Conservation (phyloP, 1,140 invertebrate genomes). For the Leptinotarsa lineolata region DNA sequence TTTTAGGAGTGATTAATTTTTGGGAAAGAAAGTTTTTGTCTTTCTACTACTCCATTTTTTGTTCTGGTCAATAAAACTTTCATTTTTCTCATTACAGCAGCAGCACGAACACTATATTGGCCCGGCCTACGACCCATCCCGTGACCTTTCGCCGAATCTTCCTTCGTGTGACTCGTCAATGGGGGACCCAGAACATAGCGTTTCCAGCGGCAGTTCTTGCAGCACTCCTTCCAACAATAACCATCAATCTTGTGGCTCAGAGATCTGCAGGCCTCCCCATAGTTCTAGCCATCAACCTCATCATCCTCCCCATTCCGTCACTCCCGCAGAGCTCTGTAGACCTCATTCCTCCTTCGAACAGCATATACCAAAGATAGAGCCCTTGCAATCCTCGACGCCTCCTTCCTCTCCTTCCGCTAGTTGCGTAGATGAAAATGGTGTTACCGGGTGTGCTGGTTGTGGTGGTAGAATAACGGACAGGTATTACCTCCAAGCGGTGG, state of each 20-base stretch:
- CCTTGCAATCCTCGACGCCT: slow-evolving; percentile 55
- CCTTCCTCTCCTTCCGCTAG: slow-evolving; percentile 55
- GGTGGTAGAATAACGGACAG: slow-evolving; percentile 81
- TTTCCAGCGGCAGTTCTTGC: slow-evolving; percentile 58
- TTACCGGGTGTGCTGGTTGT: slow-evolving; percentile 81
- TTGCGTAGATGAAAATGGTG: slow-evolving; percentile 53
- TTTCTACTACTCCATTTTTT: no score
- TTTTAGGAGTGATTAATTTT: no score
- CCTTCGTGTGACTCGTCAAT: slow-evolving; percentile 65
- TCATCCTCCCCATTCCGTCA: slow-evolving; percentile 46
- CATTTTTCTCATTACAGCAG: slow-evolving; percentile 58
- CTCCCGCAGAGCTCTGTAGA: slow-evolving; percentile 46
- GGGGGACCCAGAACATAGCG: slow-evolving; percentile 63
- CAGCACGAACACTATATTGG: slow-evolving; percentile 66
- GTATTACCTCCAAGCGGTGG: slow-evolving; percentile 91
- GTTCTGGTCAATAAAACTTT: no score
- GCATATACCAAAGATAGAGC: slow-evolving; percentile 62
- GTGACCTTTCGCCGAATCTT: slow-evolving; percentile 72
- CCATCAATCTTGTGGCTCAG: slow-evolving; percentile 53
- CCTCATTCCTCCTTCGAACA: slow-evolving; percentile 54
- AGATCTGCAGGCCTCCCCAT: slow-evolving; percentile 48
- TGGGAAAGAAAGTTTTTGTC: no score
- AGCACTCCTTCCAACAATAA: slow-evolving; percentile 55
- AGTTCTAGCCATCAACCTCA: slow-evolving; percentile 23
- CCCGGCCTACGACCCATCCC: slow-evolving; percentile 69